Evolutionary conservation across 2,113 vertebrate genomes (phyloP).

Genomic region (Aleadryas rufinucha): DNA sequence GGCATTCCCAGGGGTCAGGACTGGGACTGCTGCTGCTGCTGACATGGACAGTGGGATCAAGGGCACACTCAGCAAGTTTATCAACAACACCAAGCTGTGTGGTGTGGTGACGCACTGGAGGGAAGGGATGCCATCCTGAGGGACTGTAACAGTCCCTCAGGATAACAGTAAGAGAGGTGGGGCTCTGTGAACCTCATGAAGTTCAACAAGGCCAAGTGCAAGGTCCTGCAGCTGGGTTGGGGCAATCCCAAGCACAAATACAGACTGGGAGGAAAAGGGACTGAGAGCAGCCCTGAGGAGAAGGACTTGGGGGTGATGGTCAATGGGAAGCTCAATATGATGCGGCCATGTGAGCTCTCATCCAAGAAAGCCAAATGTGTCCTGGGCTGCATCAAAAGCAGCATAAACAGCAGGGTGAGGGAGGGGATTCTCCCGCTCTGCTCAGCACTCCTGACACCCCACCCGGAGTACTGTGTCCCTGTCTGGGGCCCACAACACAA

Average conservation of each 20-base stretch:
- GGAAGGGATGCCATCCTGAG: neutral
- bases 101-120: neutral
- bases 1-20: neutral
- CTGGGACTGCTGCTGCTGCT: neutral
- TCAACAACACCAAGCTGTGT: neutral
- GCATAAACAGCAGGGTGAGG: neutral
- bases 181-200: neutral
- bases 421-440: neutral
- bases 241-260: neutral
- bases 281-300: neutral
- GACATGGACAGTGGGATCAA: neutral
- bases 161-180: neutral
- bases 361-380: neutral
- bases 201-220: neutral
- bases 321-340: neutral
- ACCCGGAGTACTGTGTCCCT: neutral
- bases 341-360: neutral
- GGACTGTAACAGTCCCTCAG: neutral
- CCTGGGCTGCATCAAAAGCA: neutral
- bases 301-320: accelerated
- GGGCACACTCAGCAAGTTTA: neutral
- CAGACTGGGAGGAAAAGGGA: neutral
- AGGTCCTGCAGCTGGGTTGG: neutral
- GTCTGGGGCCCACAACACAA: neutral
- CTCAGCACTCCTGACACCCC: neutral